These are phyloP conservation scores for Microchirus variegatus DNA, from an alignment of 2,797 vertebrate species.

Conservation along the genomic window DNA sequence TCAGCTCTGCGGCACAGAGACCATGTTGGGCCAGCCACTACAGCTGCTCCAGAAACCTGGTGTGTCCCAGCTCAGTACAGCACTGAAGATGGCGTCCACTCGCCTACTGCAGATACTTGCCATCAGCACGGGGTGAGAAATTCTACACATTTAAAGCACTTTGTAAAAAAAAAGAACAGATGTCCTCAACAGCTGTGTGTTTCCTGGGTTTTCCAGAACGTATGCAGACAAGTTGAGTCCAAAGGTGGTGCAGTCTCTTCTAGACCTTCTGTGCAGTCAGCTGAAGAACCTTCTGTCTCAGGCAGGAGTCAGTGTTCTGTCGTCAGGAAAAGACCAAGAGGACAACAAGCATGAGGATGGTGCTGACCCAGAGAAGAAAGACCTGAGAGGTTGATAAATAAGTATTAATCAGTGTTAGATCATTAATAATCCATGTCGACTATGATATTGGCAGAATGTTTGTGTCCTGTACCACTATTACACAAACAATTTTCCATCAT, in stretches of 20 bases:
- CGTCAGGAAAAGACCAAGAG: slow-evolving; percentile 80
- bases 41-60: slow-evolving; percentile 93
- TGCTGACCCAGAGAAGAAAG: slow-evolving; percentile 90
- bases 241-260: slow-evolving; percentile 95
- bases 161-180: background rate
- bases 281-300: slow-evolving; percentile 96
- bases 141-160: background rate
- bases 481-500: too few species aligned
- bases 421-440: too few species aligned
- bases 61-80: slow-evolving; percentile 94
- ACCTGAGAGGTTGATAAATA: slow-evolving; percentile 87
- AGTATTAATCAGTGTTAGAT: too few species aligned
- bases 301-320: slow-evolving; percentile 87
- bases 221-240: slow-evolving; percentile 96
- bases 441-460: too few species aligned
- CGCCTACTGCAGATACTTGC: slow-evolving; percentile 96
- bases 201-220: slow-evolving; percentile 78
- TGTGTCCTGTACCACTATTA: too few species aligned
- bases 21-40: slow-evolving; percentile 93
- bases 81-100: slow-evolving; percentile 97
- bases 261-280: slow-evolving; percentile 97
- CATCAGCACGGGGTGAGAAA: slow-evolving; percentile 94
- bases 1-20: slow-evolving; percentile 95
- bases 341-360: slow-evolving; percentile 83
- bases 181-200: background rate